These are phyloP conservation scores for Pygoscelis adeliae DNA, from an alignment of 2,113 vertebrate genomes.

Conservation along the genomic window DNA sequence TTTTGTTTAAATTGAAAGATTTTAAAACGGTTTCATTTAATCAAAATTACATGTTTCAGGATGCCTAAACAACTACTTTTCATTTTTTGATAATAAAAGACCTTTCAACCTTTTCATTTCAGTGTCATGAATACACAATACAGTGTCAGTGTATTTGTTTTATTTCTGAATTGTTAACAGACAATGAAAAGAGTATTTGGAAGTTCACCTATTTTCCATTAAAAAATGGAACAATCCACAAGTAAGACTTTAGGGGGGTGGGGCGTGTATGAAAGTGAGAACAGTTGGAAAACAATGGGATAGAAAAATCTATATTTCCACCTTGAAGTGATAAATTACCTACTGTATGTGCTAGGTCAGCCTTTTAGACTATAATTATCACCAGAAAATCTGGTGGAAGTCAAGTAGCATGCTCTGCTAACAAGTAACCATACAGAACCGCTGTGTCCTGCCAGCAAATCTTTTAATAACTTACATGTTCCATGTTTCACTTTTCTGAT, in stretches of 20 bases:
- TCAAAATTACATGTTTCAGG: neutral
- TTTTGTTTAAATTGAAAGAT: neutral
- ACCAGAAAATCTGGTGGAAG: slow-evolving; percentile 10
- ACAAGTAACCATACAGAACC: neutral
- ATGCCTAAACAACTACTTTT: neutral
- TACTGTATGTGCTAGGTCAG: neutral
- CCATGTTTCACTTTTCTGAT: neutral
- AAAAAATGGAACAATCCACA: neutral
- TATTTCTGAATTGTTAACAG: neutral
- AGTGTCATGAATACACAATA: neutral
- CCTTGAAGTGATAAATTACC: neutral
- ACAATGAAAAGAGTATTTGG: neutral
- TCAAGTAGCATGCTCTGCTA: neutral
- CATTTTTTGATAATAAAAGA: neutral
- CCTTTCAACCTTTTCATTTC: neutral
- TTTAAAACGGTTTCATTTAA: neutral
- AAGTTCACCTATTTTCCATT: neutral
- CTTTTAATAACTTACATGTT: neutral
- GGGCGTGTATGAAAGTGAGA: neutral
- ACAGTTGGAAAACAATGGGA: neutral
- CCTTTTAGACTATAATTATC: neutral
- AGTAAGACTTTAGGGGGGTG: neutral
- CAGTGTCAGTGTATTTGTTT: neutral
- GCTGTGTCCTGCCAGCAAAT: neutral
- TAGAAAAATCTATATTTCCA: neutral